phyloP scores from a whole-genome alignment of 2,113 vertebrate genomes.

The Nymphicus hollandicus region DNA sequence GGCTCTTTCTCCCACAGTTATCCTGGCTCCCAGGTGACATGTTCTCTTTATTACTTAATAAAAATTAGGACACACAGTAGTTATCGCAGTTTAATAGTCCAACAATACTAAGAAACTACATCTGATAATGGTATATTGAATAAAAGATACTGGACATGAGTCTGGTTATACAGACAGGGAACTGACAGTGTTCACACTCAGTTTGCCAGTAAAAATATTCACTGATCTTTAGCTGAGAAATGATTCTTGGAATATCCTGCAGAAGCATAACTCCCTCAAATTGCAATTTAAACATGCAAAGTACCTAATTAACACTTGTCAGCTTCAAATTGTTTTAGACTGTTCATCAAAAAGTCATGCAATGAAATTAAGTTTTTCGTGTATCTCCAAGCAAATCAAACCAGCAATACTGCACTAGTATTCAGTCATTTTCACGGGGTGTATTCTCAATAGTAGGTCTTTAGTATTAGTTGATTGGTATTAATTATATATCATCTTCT shows the following conservation, averaged over 20 bases:
- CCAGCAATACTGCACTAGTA: background rate
- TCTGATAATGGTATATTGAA: background rate
- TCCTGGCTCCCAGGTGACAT: background rate
- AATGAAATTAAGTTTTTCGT: background rate
- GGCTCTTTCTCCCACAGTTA: fast-evolving
- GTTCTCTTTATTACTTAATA: background rate
- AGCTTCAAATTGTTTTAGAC: background rate
- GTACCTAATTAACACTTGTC: background rate
- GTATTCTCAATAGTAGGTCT: background rate
- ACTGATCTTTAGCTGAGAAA: background rate
- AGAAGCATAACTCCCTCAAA: background rate
- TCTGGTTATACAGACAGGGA: background rate
- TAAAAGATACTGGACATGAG: background rate
- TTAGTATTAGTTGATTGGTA: background rate
- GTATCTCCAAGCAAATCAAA: background rate
- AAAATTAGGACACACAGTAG: background rate
- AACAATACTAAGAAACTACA: background rate
- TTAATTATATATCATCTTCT: background rate
- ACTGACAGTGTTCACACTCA: background rate
- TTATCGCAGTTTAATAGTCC: background rate
- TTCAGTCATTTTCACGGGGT: background rate
- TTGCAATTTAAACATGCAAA: background rate
- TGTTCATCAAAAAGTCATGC: background rate
- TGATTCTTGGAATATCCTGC: background rate
- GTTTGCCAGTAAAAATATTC: background rate